Conservation (phyloP, 2,888 invertebrate species). For the Augiades crinisus region DNA sequence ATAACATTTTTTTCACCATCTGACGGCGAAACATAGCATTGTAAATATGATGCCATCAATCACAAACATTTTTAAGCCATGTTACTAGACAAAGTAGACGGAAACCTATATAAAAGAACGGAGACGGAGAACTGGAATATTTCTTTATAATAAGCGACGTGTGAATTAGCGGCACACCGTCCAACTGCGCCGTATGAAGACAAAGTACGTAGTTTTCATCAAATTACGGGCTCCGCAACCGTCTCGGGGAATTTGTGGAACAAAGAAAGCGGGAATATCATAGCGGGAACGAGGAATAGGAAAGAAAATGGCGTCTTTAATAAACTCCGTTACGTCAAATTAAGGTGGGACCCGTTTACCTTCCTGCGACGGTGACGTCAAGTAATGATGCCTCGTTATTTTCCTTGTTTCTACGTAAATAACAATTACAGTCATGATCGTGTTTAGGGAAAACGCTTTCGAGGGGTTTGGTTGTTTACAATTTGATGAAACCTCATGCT, state of each 20-base stretch:
- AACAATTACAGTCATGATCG: background rate
- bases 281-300: background rate
- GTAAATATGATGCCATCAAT: no score
- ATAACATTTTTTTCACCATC: no score
- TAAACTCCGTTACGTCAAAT: conserved; percentile 9
- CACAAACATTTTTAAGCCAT: no score
- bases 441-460: background rate
- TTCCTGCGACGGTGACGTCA: background rate
- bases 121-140: no score
- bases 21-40: no score
- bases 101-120: no score
- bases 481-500: no score
- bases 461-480: no score
- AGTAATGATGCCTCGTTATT: background rate
- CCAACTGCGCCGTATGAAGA: background rate
- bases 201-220: conserved; percentile 17
- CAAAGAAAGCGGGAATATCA: conserved; percentile 9
- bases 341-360: background rate
- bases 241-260: conserved; percentile 3
- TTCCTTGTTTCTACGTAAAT: background rate
- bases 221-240: conserved; percentile 2
- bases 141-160: background rate
- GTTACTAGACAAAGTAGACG: no score
- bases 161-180: background rate
- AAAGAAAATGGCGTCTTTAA: conserved; percentile 4